Base-by-base conservation (phyloP, 2,797 vertebrate genomes). In the Holocentrus rufus region DNA sequence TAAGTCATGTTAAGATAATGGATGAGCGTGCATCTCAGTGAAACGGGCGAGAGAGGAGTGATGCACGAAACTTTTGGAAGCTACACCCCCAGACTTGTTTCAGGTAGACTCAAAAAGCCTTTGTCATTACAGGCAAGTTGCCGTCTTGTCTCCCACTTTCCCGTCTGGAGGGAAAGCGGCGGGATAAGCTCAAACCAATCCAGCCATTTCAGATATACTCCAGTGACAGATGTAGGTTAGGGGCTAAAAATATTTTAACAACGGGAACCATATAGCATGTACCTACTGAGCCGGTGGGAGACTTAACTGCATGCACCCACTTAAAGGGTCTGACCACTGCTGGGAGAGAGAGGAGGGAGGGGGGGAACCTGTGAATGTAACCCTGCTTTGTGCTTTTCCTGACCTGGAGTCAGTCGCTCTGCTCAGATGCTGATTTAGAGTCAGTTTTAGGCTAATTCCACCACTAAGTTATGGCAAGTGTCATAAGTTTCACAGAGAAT, bases 341-440 rank as follows among this genome's bases (percentile, higher is more conserved):
- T 79, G 72, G 34, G 82, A 14, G 60, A 54, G 25, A 8, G 17
- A 60, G 65, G 76, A 71, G 46, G 66, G 66, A 56, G 57, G 54
- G 81, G 83, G 77, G 72, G 87, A 87, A 89, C 91, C 92, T 91
- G 90, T 95, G 91, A 93, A 94, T 93, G 94, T 94, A 94, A 90
- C 42, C 82, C 78, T 81, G 91, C 91, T 88, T 92, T 81, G 61
- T 85, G 78, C 74, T 90, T 93, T 76, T 84, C 76, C 76, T 87
- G 80, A 87, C 70, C 36, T 79, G 80, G 75, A 80, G 82, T 87
- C 79, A 34, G 70, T 23, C 11, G 7, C 30, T 52, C 20, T 17
- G 47, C 65, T 79, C 49, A 4, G 8, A 44, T 69, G 74, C 80
- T 84, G 82, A 69, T 89, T 63, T 71, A 77, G 72, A 71, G 17